Evolutionary conservation across 2,888 invertebrate species (phyloP).

Genomic region (Drosophila mettleri): DNA sequence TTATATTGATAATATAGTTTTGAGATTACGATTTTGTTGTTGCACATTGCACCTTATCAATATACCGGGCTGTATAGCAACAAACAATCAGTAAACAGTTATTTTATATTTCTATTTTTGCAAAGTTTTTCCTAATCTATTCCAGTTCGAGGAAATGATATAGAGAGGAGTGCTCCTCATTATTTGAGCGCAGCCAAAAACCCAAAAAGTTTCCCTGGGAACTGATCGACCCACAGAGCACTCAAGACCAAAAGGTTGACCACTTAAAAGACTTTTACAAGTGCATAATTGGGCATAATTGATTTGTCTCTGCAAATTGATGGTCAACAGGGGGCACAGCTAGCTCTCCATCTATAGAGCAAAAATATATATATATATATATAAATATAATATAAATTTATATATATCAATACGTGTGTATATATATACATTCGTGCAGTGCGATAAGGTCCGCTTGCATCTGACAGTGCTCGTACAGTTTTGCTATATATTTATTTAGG

Average conservation of each 20-base stretch:
- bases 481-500: conserved; percentile 54
- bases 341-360: conserved; percentile 11
- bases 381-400: conserved; percentile 9
- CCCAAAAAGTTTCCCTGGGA: conserved; percentile 44
- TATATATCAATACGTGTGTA: conserved; percentile 24
- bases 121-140: conserved; percentile 29
- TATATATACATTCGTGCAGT: conserved; percentile 17
- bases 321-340: conserved; percentile 29
- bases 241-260: conserved; percentile 52
- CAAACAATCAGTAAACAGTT: conserved; percentile 8
- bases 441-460: conserved; percentile 50
- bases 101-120: conserved; percentile 1
- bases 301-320: conserved; percentile 60
- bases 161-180: conserved; percentile 2
- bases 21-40: conserved; percentile 41
- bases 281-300: conserved; percentile 72
- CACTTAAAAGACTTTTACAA: conserved; percentile 36
- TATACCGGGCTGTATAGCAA: conserved; percentile 27
- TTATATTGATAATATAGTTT: conserved; percentile 37
- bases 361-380: conserved; percentile 15
- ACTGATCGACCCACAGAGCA: conserved; percentile 46
- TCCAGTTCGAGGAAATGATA: not conserved
- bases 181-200: conserved; percentile 28
- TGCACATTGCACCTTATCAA: conserved; percentile 62
- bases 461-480: conserved; percentile 27